phyloP scores from a whole-genome alignment of 2,888 invertebrate species.

The Aleiodes alternator region DNA sequence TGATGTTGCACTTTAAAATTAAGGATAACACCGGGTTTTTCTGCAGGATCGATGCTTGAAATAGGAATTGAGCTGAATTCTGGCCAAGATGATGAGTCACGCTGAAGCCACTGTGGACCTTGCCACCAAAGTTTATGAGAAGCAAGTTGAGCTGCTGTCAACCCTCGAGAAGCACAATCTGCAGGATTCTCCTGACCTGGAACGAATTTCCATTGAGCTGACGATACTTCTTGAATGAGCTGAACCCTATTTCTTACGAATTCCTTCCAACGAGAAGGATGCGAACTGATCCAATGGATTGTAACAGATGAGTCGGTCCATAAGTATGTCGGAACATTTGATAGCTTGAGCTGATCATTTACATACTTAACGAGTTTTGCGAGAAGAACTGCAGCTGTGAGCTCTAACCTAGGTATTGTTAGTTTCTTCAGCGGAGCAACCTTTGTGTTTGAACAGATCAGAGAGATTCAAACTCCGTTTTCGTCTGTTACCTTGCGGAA shows the following conservation, averaged over 20 bases:
- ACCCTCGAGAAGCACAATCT: constrained; percentile 20
- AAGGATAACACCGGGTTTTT: neutral
- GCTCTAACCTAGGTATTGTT: constrained; percentile 39
- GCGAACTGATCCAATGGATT: constrained; percentile 21
- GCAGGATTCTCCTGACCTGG: constrained; percentile 23
- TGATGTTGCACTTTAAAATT: neutral
- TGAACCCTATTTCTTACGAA: constrained; percentile 32
- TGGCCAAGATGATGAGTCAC: neutral
- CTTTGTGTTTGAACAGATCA: constrained; percentile 40
- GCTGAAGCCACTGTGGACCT: constrained; percentile 32
- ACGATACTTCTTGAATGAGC: neutral
- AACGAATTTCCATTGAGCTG: constrained; percentile 18
- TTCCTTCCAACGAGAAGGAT: constrained; percentile 36
- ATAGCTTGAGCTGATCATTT: constrained; percentile 4
- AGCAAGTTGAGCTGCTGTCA: neutral
- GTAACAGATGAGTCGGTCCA: constrained; percentile 44
- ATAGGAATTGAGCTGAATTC: too few relatives aligned
- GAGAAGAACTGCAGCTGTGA: constrained; percentile 38
- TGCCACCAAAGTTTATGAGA: constrained; percentile 28
- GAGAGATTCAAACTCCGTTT: constrained; percentile 29
- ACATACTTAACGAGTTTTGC: constrained; percentile 6
- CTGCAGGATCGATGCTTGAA: neutral
- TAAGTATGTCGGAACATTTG: neutral
- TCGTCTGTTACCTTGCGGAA: constrained; percentile 27
- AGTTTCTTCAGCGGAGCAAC: constrained; percentile 44